Percentiles rank a stretch among this genome's conserved stretches.
Conservation (phyloP, 2,888 invertebrate species). For the Rhabditophanes sp. region DNA sequence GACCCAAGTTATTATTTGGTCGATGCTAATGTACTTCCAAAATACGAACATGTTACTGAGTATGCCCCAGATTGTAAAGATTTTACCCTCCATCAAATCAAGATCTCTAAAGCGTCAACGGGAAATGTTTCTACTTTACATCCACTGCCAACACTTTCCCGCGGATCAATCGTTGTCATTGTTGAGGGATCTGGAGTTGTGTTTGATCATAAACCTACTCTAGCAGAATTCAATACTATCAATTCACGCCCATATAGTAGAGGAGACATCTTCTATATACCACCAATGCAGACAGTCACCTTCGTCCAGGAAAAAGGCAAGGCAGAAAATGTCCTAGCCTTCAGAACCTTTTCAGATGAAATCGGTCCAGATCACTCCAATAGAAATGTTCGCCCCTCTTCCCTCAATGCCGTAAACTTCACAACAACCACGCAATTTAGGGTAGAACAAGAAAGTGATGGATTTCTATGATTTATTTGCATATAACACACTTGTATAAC, state of each 20-base stretch:
- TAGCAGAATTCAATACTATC: constrained; percentile 1
- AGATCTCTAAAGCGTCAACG: too few relatives aligned
- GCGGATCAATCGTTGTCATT: constrained; percentile 34
- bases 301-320: constrained; percentile 4
- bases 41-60: constrained; percentile 21
- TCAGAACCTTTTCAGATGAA: constrained; percentile 38
- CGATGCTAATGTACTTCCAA: constrained; percentile 11
- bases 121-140: constrained; percentile 4
- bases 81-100: constrained; percentile 32
- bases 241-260: constrained; percentile 12
- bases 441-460: too few relatives aligned
- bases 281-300: constrained; percentile 11
- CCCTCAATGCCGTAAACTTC: too few relatives aligned
- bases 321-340: constrained; percentile 17
- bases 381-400: too few relatives aligned
- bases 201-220: background rate
- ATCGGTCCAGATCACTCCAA: constrained; percentile 31
- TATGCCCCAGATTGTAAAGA: constrained; percentile 39
- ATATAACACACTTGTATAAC: too few relatives aligned
- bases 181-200: constrained; percentile 15
- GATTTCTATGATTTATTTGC: too few relatives aligned
- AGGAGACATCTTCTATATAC: constrained; percentile 37
- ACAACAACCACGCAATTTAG: too few relatives aligned
- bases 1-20: constrained; percentile 32
- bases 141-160: constrained; percentile 27